Percentiles rank a stretch among this genome's conserved stretches.
Conservation (phyloP, 2,113 vertebrate species). For the Oryzias woworae region DNA sequence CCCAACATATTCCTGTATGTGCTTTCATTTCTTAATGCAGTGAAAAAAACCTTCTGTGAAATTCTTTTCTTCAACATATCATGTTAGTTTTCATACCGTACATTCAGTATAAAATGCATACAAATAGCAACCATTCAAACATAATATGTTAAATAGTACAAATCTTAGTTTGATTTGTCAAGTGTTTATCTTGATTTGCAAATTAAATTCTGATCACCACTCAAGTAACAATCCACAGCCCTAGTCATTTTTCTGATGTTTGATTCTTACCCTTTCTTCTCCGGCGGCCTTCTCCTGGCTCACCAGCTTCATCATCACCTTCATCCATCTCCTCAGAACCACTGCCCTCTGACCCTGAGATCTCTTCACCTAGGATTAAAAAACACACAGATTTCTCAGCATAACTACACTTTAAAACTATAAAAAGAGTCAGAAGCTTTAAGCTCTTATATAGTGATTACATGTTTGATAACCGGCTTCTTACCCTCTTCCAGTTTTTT, state of each 20-base stretch:
- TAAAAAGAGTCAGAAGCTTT: not conserved
- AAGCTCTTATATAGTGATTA: not conserved
- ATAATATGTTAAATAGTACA: no score
- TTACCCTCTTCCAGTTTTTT: constrained; percentile 97
- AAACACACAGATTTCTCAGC: constrained; percentile 10
- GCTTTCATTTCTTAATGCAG: not conserved
- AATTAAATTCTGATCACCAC: no score
- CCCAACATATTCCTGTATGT: constrained; percentile 43
- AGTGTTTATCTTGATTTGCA: no score
- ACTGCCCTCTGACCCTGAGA: constrained; percentile 93
- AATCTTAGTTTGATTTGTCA: no score
- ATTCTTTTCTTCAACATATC: not conserved
- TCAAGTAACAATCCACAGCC: no score
- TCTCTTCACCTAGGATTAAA: constrained; percentile 85
- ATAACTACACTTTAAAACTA: not conserved
- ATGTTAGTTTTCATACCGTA: no score
- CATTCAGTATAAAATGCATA: no score
- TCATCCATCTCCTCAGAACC: constrained; percentile 93
- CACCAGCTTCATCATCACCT: constrained; percentile 86
- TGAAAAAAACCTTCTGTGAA: not conserved
- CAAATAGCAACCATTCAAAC: no score
- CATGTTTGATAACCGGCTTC: not conserved
- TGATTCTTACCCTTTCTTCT: constrained; percentile 82
- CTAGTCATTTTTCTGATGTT: no score
- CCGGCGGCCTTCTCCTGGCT: constrained; percentile 87